Evolutionary conservation across 1,140 invertebrate species (phyloP).

Genomic region (Pentalonia nigronervosa): DNA sequence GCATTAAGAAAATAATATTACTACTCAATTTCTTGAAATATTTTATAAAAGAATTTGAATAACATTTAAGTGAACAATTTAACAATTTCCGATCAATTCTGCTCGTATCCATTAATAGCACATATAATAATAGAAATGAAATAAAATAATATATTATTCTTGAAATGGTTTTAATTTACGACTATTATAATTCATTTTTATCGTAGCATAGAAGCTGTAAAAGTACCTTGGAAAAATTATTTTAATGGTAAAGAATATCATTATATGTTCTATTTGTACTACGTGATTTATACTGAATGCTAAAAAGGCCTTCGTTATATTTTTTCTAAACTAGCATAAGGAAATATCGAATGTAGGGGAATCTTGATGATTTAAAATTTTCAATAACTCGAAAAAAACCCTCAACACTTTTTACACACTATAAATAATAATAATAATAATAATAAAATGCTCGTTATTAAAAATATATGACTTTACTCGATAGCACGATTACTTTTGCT

Average conservation of each 20-base stretch:
- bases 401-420: slow-evolving; percentile 7
- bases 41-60: neutral
- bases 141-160: neutral
- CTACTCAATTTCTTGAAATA: neutral
- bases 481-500: neutral
- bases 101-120: neutral
- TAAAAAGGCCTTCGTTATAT: slow-evolving; percentile 6
- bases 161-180: neutral
- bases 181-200: neutral
- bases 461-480: neutral
- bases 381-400: neutral
- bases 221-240: neutral
- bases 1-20: neutral
- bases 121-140: slow-evolving; percentile 7
- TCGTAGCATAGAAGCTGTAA: neutral
- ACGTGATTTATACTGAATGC: neutral
- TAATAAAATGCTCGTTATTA: slow-evolving; percentile 12
- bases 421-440: slow-evolving; percentile 10
- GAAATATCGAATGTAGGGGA: neutral
- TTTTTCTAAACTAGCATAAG: neutral
- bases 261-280: slow-evolving; percentile 14
- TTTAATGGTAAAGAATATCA: neutral
- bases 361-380: slow-evolving; percentile 5
- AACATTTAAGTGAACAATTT: neutral
- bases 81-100: neutral